These are phyloP conservation scores for Agrotis clavis DNA, from an alignment of 2,888 invertebrate genomes.

Conservation along the genomic window DNA sequence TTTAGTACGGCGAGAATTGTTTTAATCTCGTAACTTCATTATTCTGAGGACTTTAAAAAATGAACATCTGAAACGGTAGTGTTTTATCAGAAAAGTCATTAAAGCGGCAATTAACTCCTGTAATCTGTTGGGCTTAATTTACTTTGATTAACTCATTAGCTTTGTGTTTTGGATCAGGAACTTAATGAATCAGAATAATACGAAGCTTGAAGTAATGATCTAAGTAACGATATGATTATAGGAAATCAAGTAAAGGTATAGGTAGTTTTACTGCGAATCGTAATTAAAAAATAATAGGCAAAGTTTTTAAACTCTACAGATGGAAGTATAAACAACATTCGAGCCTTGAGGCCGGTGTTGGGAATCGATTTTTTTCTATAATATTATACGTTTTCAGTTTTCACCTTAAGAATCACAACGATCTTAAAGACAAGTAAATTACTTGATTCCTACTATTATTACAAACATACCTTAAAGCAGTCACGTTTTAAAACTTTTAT, in stretches of 20 bases:
- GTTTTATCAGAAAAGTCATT: slow-evolving; percentile 67
- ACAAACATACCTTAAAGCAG: slow-evolving; percentile 38
- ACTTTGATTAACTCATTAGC: slow-evolving; percentile 18
- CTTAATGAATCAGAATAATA: not conserved
- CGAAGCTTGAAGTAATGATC: not conserved
- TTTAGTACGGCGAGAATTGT: slow-evolving; percentile 73
- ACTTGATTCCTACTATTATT: slow-evolving; percentile 24
- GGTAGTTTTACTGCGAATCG: not conserved
- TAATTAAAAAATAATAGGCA: too few species aligned
- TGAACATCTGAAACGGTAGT: slow-evolving; percentile 54
- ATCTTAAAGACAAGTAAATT: slow-evolving; percentile 34
- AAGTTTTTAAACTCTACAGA: too few species aligned
- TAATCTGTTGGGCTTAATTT: slow-evolving; percentile 61
- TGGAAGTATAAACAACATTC: too few species aligned
- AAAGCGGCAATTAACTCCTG: slow-evolving; percentile 62
- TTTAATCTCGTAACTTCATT: slow-evolving; percentile 71
- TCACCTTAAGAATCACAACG: slow-evolving; percentile 7
- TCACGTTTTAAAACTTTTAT: slow-evolving; percentile 49
- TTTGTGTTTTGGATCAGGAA: slow-evolving; percentile 16
- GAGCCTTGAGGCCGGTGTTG: too few species aligned
- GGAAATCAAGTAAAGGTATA: too few species aligned
- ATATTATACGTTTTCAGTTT: not conserved
- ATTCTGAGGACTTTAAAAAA: slow-evolving; percentile 50
- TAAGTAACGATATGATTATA: too few species aligned
- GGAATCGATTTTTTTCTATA: too few species aligned